A percentile compares a stretch with the other conserved stretches of the same genome.
These are phyloP conservation scores for Caenorhabditis afra DNA, from an alignment of 2,888 invertebrate species.

Conservation along the genomic window DNA sequence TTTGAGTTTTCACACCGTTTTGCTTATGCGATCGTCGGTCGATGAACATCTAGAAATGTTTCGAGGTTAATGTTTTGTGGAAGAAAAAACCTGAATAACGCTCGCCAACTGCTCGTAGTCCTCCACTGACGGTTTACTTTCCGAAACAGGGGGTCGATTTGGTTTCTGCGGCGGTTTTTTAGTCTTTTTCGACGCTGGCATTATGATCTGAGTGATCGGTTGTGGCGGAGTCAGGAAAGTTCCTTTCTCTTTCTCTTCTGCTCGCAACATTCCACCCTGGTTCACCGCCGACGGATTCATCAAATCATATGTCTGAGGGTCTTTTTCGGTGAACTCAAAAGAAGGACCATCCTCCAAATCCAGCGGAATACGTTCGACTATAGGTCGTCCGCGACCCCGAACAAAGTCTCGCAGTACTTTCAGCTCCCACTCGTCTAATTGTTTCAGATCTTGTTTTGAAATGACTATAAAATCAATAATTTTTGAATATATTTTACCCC, in stretches of 20 bases:
- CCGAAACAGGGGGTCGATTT: neutral
- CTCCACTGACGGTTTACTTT: conserved; percentile 43
- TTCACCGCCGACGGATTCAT: conserved; percentile 50
- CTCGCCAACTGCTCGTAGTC: conserved; percentile 61
- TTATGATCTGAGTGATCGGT: conserved; percentile 51
- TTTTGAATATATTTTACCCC: neutral
- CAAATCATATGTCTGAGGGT: conserved; percentile 29
- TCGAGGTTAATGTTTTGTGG: neutral
- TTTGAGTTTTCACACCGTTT: conserved; percentile 23
- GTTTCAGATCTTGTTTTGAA: conserved; percentile 38
- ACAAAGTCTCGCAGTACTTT: conserved; percentile 71
- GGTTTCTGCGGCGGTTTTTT: conserved; percentile 20
- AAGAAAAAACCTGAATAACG: conserved; percentile 50
- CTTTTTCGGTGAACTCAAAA: conserved; percentile 3
- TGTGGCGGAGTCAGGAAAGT: conserved; percentile 37
- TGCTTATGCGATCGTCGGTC: conserved; percentile 40
- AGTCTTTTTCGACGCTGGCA: conserved; percentile 38
- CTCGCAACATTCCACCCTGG: conserved; percentile 58
- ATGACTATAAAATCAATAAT: conserved; percentile 30
- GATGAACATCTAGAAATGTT: conserved; percentile 58
- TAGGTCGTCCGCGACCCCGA: conserved; percentile 64
- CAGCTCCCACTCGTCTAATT: conserved; percentile 71
- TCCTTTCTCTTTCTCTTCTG: neutral
- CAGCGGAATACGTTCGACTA: conserved; percentile 59
- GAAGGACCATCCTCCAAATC: conserved; percentile 36